phyloP scores from a whole-genome alignment of 2,888 invertebrate genomes.

The Ditula angustiorana region DNA sequence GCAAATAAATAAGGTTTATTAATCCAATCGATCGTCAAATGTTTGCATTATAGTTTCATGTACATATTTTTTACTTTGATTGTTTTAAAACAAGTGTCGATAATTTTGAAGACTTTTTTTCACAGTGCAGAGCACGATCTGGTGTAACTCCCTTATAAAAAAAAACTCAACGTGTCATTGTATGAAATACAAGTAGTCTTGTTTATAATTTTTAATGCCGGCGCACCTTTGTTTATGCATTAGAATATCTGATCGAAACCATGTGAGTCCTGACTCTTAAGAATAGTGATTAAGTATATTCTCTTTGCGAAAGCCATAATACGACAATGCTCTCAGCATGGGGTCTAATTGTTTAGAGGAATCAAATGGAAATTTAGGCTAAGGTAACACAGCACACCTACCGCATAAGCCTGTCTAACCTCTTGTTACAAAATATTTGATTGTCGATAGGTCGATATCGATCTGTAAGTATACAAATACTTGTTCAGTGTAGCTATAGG shows the following conservation, averaged over 20 bases:
- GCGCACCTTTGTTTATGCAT: too few species aligned
- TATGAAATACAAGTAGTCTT: too few species aligned
- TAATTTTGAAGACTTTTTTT: too few species aligned
- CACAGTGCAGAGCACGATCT: too few species aligned
- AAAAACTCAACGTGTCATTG: too few species aligned
- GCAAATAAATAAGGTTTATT: not conserved
- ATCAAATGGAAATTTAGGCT: constrained; percentile 14
- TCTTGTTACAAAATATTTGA: constrained; percentile 14
- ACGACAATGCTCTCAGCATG: not conserved
- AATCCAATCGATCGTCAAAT: not conserved
- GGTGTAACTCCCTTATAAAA: too few species aligned
- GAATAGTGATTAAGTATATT: too few species aligned
- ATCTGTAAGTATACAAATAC: constrained; percentile 11
- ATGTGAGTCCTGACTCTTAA: too few species aligned
- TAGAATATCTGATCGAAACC: too few species aligned
- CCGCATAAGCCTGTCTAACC: constrained; percentile 11
- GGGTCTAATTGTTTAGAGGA: constrained; percentile 15
- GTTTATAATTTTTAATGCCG: too few species aligned
- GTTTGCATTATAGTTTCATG: not conserved
- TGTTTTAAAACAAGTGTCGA: not conserved
- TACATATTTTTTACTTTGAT: not conserved
- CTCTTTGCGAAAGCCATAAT: not conserved
- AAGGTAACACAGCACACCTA: constrained; percentile 17
- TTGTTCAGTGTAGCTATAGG: constrained; percentile 3
- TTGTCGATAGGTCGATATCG: constrained; percentile 18